phyloP scores from a whole-genome alignment of 2,113 vertebrate genomes.

The Oreochromis tanganicae region DNA sequence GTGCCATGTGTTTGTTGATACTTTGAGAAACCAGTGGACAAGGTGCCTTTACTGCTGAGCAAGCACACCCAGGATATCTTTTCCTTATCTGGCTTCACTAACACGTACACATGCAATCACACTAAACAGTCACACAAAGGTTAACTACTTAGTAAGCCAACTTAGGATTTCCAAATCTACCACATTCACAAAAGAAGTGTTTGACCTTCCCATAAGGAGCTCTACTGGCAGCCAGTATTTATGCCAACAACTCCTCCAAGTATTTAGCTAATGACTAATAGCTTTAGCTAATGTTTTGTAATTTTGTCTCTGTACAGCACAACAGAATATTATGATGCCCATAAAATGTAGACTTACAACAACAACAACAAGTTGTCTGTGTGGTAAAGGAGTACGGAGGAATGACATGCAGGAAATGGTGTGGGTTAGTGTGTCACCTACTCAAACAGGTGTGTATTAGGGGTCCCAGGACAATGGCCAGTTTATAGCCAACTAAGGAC shows the following conservation, averaged over 20 bases:
- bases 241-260: background rate
- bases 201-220: background rate
- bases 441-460: background rate
- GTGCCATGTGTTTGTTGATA: background rate
- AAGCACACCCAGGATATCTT: background rate
- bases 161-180: background rate
- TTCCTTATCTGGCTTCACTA: background rate
- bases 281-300: background rate
- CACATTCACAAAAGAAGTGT: background rate
- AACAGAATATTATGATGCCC: background rate
- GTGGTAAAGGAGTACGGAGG: background rate
- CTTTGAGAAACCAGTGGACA: background rate
- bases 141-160: background rate
- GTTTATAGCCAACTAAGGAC: background rate
- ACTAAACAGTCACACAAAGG: background rate
- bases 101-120: background rate
- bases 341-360: background rate
- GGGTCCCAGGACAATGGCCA: background rate
- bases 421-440: background rate
- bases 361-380: background rate
- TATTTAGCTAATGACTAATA: background rate
- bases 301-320: background rate
- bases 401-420: background rate
- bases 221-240: background rate
- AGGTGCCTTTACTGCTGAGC: background rate